phyloP scores from a whole-genome alignment of 2,888 invertebrate species.

The Eudemis profundana region DNA sequence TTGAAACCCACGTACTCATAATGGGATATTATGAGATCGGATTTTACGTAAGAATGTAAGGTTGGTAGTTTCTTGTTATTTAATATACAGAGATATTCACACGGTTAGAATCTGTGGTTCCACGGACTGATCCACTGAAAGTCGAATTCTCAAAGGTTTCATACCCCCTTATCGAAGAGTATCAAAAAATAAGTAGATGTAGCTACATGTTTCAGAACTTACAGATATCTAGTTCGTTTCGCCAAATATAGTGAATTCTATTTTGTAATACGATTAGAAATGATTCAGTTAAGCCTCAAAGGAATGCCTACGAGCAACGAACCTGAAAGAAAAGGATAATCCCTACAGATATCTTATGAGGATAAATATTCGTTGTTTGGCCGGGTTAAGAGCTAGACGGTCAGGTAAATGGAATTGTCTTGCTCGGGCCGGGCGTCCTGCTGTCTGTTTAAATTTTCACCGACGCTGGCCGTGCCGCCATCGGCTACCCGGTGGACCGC shows the following conservation, averaged over 20 bases:
- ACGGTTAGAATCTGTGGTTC: too few species aligned
- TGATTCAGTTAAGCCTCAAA: constrained; percentile 26
- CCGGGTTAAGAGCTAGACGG: constrained; percentile 43
- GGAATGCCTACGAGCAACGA: constrained; percentile 16
- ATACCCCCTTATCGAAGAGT: too few species aligned
- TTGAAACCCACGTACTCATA: too few species aligned
- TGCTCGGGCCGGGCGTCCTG: constrained; percentile 57
- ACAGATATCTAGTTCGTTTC: background rate
- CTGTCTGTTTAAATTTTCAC: constrained; percentile 66
- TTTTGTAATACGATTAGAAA: constrained; percentile 3
- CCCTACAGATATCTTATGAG: constrained; percentile 27
- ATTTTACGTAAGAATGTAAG: too few species aligned
- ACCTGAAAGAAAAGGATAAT: constrained; percentile 13
- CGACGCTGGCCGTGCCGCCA: constrained; percentile 49
- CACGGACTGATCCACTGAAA: too few species aligned
- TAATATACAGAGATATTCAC: too few species aligned
- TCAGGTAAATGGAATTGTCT: constrained; percentile 69
- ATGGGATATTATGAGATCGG: too few species aligned
- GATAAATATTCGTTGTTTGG: constrained; percentile 36
- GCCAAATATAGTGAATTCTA: background rate
- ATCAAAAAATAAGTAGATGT: too few species aligned
- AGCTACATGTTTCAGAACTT: too few species aligned
- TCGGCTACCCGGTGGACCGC: constrained; percentile 23
- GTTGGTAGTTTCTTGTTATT: too few species aligned
- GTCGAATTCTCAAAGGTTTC: too few species aligned